Base-by-base conservation (phyloP, 1,140 invertebrate species). In the Whitmania pigra region DNA sequence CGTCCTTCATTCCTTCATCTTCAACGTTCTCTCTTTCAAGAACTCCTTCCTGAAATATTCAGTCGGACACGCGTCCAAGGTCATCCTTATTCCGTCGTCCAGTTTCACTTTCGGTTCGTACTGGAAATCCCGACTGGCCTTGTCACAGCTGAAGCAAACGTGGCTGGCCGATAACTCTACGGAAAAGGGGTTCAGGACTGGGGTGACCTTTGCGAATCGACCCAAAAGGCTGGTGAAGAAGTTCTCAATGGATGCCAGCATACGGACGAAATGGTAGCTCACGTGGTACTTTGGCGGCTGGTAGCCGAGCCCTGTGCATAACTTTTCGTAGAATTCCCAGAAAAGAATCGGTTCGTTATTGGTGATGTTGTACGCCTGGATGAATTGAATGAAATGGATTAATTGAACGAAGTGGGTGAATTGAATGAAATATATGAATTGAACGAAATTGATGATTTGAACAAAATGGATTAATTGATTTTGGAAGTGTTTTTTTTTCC, bases 281-380 rank as follows among this genome's bases (percentile, higher is more conserved):
- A 80, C 54, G 55, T 75, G 60, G 22, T 74, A 74, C 43, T 75
- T 77, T 0, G 79, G 79, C 13, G 77, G 73, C 1, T 73, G 57
- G 72, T 79, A 80, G 36, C 74, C 76, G 17, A 79, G 75, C 0
- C 78, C 78, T 7, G 66, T 71, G 29, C 79, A 36, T 6, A 80
- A 57, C 25, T 73, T 71, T 17, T 74, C 69, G 75, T 80, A 73
- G 72, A 80, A 80, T 6, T 74, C 74, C 79, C 79, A 80, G 75
- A 80, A 80, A 36, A 71, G 76, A 22, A 79, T 75, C 5, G 79
- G 79, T 67, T 80, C 78, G 54, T 79, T 78, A 72, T 80, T 80
- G 20, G 79, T 80, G 68, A 80, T 80, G 71, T 79, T 71, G 73
- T 78, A 79, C 0, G 78, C 78, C 77, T 80, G 75, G 17, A 71